Conservation (phyloP, 1,140 invertebrate species). For the Papilio helenus region DNA sequence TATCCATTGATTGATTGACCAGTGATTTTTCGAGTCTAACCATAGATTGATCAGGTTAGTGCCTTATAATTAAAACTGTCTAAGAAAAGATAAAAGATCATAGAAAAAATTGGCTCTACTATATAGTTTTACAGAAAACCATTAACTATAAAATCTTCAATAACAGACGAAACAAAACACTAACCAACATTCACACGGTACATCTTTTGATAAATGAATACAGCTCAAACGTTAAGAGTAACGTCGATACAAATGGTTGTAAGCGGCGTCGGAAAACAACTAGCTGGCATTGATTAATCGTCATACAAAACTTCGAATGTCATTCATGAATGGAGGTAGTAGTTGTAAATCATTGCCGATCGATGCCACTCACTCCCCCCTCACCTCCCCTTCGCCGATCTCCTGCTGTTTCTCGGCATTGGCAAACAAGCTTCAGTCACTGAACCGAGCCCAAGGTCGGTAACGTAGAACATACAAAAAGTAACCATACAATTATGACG, state of each 20-base stretch:
- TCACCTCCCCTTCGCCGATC: neutral
- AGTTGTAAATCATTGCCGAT: constrained; percentile 59
- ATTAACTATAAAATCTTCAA: constrained; percentile 15
- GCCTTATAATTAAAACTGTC: too few relatives aligned
- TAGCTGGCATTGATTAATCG: constrained; percentile 59
- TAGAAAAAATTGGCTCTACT: neutral
- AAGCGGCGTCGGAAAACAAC: constrained; percentile 45
- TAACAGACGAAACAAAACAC: neutral
- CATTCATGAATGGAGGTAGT: constrained; percentile 57
- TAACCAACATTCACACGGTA: constrained; percentile 6
- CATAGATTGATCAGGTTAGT: too few relatives aligned
- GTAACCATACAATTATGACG: neutral
- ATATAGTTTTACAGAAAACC: constrained; percentile 24
- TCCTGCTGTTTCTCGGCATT: constrained; percentile 22
- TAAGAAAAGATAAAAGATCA: too few relatives aligned
- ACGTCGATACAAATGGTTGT: constrained; percentile 48
- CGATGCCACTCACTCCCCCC: constrained; percentile 40
- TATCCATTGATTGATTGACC: constrained; percentile 25
- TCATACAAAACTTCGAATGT: constrained; percentile 47
- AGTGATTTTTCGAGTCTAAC: too few relatives aligned
- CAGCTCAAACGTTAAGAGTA: constrained; percentile 41
- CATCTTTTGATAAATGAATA: constrained; percentile 41
- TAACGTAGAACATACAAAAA: constrained; percentile 14
- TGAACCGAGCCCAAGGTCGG: constrained; percentile 27
- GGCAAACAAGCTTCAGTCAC: constrained; percentile 41